These are phyloP conservation scores for Stomatorhinus walkeri DNA, from an alignment of 2,797 vertebrate genomes.

Conservation along the genomic window DNA sequence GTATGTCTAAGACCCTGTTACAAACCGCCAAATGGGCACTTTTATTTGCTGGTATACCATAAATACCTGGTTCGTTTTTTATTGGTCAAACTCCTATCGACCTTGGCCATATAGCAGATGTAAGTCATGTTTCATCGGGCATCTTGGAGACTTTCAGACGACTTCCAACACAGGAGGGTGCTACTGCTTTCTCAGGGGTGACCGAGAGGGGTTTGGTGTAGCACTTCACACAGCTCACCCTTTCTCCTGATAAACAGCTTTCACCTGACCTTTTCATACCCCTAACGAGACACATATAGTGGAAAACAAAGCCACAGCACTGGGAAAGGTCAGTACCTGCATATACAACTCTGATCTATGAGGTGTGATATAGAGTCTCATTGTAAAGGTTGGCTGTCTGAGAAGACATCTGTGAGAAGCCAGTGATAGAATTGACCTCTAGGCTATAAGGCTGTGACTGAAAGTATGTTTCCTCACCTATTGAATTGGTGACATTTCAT, in stretches of 20 bases:
- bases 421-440: background rate
- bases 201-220: background rate
- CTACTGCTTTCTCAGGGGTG: background rate
- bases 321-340: conserved; percentile 40
- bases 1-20: background rate
- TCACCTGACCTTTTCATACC: conserved; percentile 44
- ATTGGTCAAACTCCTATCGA: background rate
- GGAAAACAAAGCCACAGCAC: conserved; percentile 36
- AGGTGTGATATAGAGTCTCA: background rate
- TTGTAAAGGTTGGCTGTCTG: background rate
- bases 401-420: background rate
- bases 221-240: background rate
- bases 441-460: background rate
- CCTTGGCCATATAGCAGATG: background rate
- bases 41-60: background rate
- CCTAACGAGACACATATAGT: conserved; percentile 45
- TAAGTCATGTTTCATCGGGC: background rate
- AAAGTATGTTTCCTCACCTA: background rate
- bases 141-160: background rate
- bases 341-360: conserved; percentile 8
- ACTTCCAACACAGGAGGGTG: background rate
- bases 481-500: background rate
- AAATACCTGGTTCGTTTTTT: background rate
- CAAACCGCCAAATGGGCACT: background rate
- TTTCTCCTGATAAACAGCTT: conserved; percentile 24